Evolutionary conservation across 2,797 vertebrate genomes (phyloP).

Genomic region (Iguana delicatissima): DNA sequence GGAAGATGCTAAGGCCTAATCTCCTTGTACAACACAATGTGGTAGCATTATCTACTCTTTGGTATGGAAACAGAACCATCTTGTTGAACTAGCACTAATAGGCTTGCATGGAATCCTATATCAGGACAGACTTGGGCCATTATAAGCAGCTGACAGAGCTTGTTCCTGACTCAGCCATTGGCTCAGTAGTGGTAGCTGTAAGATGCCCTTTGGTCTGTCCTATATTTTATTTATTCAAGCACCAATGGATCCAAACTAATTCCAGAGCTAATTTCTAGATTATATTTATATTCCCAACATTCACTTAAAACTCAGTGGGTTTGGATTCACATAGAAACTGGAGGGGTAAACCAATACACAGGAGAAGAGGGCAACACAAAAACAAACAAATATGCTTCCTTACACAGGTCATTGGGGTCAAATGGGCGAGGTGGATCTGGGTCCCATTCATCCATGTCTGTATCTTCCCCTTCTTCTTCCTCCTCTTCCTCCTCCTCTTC

Average conservation of each 20-base stretch:
- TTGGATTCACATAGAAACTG: not conserved
- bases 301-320: not conserved
- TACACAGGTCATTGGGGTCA: conserved; percentile 94
- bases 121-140: too few relatives aligned
- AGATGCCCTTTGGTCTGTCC: not conserved
- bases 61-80: not conserved
- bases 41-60: not conserved
- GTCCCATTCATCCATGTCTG: conserved; percentile 96
- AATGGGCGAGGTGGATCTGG: conserved; percentile 89
- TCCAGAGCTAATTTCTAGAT: not conserved
- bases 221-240: not conserved
- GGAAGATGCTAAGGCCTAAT: not conserved
- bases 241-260: not conserved
- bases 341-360: not conserved
- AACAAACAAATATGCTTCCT: conserved; percentile 64
- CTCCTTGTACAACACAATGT: not conserved
- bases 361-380: not conserved
- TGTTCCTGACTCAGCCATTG: not conserved
- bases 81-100: not conserved
- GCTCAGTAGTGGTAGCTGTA: not conserved
- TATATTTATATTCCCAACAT: not conserved
- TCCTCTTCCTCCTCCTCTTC: conserved; percentile 81
- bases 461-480: conserved; percentile 81
- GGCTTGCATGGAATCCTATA: not conserved
- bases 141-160: not conserved